Conservation (phyloP, 1,140 invertebrate genomes). For the Bombus terrestris region DNA sequence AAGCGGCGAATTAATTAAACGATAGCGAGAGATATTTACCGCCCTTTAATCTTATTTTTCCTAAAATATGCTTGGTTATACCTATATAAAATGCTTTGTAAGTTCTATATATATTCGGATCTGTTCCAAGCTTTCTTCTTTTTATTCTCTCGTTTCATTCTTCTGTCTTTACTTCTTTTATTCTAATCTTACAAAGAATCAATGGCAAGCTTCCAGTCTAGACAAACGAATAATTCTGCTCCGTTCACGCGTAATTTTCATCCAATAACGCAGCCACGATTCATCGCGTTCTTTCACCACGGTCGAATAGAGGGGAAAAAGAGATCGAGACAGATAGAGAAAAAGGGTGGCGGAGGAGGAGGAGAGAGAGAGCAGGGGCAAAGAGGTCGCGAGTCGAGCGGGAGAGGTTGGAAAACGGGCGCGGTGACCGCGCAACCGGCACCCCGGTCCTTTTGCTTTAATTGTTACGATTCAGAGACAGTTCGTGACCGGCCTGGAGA, state of each 20-base stretch:
- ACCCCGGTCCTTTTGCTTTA: conserved; percentile 69
- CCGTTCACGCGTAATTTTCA: conserved; percentile 1
- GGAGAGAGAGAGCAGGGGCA: not conserved
- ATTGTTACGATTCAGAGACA: conserved; percentile 73
- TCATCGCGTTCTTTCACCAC: not conserved
- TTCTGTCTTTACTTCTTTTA: no score
- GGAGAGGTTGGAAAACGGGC: not conserved
- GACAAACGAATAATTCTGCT: conserved; percentile 3
- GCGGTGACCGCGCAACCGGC: not conserved
- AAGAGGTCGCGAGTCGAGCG: no score
- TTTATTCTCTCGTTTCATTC: no score
- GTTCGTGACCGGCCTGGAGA: conserved; percentile 72
- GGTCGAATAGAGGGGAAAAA: not conserved
- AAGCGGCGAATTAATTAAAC: no score
- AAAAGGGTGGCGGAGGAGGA: not conserved
- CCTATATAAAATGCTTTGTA: no score
- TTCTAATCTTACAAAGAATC: no score
- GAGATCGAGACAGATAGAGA: not conserved
- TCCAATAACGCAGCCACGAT: not conserved
- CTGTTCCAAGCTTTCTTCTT: no score
- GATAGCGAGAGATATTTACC: no score
- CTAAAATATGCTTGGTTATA: no score
- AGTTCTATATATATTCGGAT: no score
- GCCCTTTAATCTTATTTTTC: no score
- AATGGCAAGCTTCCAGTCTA: no score